These are phyloP conservation scores for Notiomystis cincta DNA, from an alignment of 2,113 vertebrate genomes.

Conservation along the genomic window DNA sequence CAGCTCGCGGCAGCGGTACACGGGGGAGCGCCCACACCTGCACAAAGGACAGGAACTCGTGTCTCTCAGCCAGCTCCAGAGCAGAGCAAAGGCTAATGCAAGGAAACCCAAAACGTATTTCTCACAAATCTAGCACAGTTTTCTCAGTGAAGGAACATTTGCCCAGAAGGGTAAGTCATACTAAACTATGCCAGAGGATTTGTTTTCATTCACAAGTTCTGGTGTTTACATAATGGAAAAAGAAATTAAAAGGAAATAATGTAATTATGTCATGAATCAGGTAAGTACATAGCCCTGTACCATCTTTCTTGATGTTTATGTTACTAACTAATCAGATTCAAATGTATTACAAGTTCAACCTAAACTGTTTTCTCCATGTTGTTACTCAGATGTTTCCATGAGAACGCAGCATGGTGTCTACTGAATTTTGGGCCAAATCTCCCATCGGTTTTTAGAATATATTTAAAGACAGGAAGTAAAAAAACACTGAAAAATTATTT, in stretches of 20 bases:
- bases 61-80: not conserved
- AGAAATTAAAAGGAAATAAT: not conserved
- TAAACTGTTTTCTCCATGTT: not conserved
- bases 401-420: not conserved
- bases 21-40: slow-evolving; percentile 85
- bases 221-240: not conserved
- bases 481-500: not conserved
- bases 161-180: not conserved
- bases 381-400: not conserved
- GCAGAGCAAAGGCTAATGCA: not conserved
- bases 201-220: not conserved
- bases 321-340: not conserved
- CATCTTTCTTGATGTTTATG: not conserved
- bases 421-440: not conserved
- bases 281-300: not conserved
- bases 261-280: not conserved
- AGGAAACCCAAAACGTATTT: not conserved
- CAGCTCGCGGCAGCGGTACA: slow-evolving; percentile 89
- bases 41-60: not conserved
- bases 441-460: not conserved
- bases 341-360: not conserved
- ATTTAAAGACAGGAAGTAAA: not conserved
- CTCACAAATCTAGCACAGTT: not conserved
- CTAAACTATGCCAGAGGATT: not conserved
- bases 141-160: not conserved